Percentiles rank a stretch among this genome's conserved stretches.
phyloP scores from a whole-genome alignment of 1,140 invertebrate genomes.

The Cryptotermes secundus region DNA sequence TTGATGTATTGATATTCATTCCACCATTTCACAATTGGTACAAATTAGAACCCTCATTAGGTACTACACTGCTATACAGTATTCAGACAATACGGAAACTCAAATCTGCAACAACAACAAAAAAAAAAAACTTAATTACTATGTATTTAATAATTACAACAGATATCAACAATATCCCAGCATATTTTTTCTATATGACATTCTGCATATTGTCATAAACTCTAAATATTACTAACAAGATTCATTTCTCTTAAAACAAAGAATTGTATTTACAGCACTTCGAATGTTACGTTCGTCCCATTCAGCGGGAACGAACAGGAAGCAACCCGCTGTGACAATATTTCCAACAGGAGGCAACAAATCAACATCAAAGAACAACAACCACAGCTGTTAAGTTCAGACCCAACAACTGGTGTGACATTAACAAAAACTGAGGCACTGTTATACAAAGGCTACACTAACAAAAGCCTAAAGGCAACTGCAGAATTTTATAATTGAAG shows the following conservation, averaged over 20 bases:
- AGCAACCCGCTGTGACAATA: not conserved
- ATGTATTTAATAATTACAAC: too few relatives aligned
- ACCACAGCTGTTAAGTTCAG: not conserved
- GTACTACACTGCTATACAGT: too few relatives aligned
- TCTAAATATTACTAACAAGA: conserved; percentile 9
- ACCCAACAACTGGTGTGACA: not conserved
- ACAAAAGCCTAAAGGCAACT: not conserved
- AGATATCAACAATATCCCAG: not conserved
- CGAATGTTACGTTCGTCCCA: not conserved
- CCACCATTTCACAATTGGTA: too few relatives aligned
- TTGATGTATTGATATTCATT: too few relatives aligned
- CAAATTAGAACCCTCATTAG: too few relatives aligned
- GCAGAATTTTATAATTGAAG: not conserved
- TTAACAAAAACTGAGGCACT: conserved; percentile 16
- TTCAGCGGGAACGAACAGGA: not conserved
- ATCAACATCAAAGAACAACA: not conserved
- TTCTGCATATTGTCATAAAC: not conserved
- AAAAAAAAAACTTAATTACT: too few relatives aligned
- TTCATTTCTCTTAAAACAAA: not conserved
- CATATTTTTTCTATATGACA: not conserved
- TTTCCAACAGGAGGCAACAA: not conserved
- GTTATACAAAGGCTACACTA: not conserved
- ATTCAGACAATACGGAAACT: too few relatives aligned
- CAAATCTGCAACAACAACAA: too few relatives aligned
- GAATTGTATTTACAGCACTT: not conserved